Evolutionary conservation across 2,888 invertebrate species (phyloP), one percentile per base, ranked within the genome.

Genomic region (Amphipoea lucens): DNA sequence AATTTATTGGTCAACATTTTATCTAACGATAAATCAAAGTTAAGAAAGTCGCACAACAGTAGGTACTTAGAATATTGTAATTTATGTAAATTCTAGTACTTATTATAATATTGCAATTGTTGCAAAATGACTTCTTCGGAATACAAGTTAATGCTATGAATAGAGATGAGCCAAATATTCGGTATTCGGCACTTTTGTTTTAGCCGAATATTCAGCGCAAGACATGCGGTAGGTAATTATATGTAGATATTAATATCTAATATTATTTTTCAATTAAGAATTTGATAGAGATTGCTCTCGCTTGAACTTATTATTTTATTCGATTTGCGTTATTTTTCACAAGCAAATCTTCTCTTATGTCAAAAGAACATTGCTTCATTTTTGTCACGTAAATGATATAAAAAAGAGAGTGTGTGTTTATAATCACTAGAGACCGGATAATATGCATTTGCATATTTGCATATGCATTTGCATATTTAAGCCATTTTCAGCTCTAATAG

Each of bases 101-200:
- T n/a, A 54, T 54, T 57, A n/a, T n/a, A 67, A 74, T 75, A 72
- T 68, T 74, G 70, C 70, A 29, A 48, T 76, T 76, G 69, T 79
- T 85, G 76, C 85, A 76, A 74, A 85, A 87, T 87, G 2, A 71
- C 62, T 83, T 75, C 72, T 79, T 84, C 12, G 51, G 14, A 73
- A 75, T 70, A 79, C 70, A 79, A 74, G n/a, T 75, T 75, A 78
- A 67, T 69, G 40, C 17, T 67, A 0, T 17, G 40, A 57, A 57
- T 77, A 76, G 74, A 60, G 85, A 67, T 66, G 76, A 62, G 66
- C 57, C 40, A 42, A 69, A 76, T 84, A 69, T 73, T 74, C 23
- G n/a, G 29, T 23, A 57, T 62, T 66, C n/a, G 66, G 23, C 42
- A 11, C 3, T n/a, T n/a, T 7, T 1, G 14, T 57, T 57, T 48